These are phyloP conservation scores for Mythimna impura DNA, from an alignment of 2,888 invertebrate species.

Conservation along the genomic window DNA sequence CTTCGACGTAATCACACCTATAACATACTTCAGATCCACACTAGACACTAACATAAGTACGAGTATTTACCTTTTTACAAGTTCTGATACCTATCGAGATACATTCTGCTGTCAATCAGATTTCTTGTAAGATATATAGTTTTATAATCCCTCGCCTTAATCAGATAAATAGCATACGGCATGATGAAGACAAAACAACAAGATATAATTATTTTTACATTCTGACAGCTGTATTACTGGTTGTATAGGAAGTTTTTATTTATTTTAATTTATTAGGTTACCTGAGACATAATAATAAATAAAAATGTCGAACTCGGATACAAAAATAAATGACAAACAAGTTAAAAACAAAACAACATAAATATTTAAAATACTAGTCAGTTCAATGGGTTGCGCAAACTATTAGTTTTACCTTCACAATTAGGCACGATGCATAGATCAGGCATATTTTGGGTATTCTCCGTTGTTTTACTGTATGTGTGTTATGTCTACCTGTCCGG, in stretches of 20 bases:
- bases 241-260: slow-evolving; percentile 5
- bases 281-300: slow-evolving; percentile 6
- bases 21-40: not conserved
- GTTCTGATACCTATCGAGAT: not conserved
- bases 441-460: slow-evolving; percentile 61
- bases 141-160: not conserved
- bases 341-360: slow-evolving; percentile 13
- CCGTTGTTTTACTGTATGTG: slow-evolving; percentile 52
- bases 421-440: slow-evolving; percentile 49
- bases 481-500: slow-evolving; percentile 54
- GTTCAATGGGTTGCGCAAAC: slow-evolving; percentile 44
- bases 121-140: not conserved
- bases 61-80: slow-evolving; percentile 13
- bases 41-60: slow-evolving; percentile 1
- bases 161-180: too few relatives aligned
- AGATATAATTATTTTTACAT: not conserved
- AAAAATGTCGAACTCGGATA: slow-evolving; percentile 26
- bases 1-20: too few relatives aligned
- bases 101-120: too few relatives aligned
- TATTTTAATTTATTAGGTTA: slow-evolving; percentile 3
- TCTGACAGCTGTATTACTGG: not conserved
- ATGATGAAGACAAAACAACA: not conserved
- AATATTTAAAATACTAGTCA: slow-evolving; percentile 26
- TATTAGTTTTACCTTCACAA: slow-evolving; percentile 53
- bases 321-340: slow-evolving; percentile 14